These are phyloP conservation scores for Zeuzera pyrina DNA, from an alignment of 2,888 invertebrate genomes.

Conservation along the genomic window DNA sequence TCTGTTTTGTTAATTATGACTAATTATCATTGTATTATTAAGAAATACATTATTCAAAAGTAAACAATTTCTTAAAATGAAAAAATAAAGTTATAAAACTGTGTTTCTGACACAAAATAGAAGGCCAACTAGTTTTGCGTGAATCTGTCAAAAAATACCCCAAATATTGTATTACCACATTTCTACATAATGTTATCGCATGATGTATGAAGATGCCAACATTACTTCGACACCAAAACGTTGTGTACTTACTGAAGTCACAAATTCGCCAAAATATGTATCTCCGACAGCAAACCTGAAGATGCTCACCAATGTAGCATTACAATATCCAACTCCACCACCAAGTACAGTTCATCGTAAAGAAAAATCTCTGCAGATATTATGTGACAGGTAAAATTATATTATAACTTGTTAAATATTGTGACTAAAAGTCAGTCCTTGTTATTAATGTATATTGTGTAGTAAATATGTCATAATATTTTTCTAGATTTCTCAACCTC, in stretches of 20 bases:
- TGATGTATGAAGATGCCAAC: conserved; percentile 69
- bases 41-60: conserved; percentile 1
- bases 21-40: conserved; percentile 3
- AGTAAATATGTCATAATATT: too few relatives aligned
- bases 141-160: conserved; percentile 59
- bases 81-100: too few relatives aligned
- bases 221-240: conserved; percentile 68
- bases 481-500: conserved; percentile 67
- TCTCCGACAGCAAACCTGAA: conserved; percentile 80
- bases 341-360: conserved; percentile 67
- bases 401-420: neutral
- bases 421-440: neutral
- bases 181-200: conserved; percentile 65
- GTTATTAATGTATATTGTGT: too few relatives aligned
- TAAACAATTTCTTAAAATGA: conserved; percentile 11
- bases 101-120: too few relatives aligned
- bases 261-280: conserved; percentile 66
- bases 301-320: conserved; percentile 76
- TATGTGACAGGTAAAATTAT: conserved; percentile 70
- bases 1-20: too few relatives aligned
- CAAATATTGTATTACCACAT: conserved; percentile 47
- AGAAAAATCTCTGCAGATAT: conserved; percentile 74
- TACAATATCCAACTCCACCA: conserved; percentile 67
- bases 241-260: conserved; percentile 69
- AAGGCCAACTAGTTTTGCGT: conserved; percentile 48